Conservation (phyloP, 2,113 vertebrate genomes). For the Anarrhichthys ocellatus region DNA sequence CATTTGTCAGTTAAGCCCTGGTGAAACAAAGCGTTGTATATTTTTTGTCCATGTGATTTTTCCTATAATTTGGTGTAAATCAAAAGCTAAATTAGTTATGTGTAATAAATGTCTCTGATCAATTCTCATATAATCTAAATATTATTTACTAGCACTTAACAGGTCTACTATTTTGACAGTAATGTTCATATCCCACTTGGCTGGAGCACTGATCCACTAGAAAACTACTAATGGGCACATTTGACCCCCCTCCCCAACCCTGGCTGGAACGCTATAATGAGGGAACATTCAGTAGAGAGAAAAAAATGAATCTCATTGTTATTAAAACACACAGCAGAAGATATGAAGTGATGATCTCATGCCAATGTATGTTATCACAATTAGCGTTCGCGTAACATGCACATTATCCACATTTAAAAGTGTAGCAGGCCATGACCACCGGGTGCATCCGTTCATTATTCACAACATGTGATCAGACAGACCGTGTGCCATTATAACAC, state of each 20-base stretch:
- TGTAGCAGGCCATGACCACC: slow-evolving; percentile 33
- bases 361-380: slow-evolving; percentile 10
- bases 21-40: not conserved
- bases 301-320: not conserved
- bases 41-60: not conserved
- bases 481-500: slow-evolving; percentile 8
- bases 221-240: not conserved
- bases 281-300: not conserved
- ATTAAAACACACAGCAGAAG: slow-evolving; percentile 13
- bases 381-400: slow-evolving; percentile 25
- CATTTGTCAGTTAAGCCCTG: not conserved
- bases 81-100: not conserved
- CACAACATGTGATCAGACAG: slow-evolving; percentile 36
- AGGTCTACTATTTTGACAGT: no score
- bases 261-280: not conserved
- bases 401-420: slow-evolving; percentile 42
- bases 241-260: not conserved
- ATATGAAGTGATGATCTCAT: not conserved
- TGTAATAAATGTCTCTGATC: not conserved
- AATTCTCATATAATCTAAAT: not conserved
- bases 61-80: not conserved
- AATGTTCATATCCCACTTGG: not conserved
- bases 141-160: not conserved
- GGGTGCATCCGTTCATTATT: slow-evolving; percentile 33
- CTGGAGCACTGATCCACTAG: not conserved